Base-by-base conservation (phyloP, 2,888 invertebrate genomes). In the Halocaridina rubra region DNA sequence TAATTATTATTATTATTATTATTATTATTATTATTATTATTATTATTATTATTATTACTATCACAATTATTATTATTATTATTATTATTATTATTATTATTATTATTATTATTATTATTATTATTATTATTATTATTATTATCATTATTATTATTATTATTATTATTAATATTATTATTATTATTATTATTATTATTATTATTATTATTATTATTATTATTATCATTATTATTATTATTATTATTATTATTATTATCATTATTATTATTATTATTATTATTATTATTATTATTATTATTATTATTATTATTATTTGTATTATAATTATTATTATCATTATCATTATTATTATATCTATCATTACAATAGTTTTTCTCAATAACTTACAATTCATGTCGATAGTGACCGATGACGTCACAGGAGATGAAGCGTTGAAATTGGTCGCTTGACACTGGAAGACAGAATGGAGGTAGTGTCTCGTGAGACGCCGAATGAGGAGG, bases 301-400 rank as follows among this genome's bases (percentile, higher is more conserved):
- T n/a, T 13, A 39, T 39, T 13, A 39, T 39, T 39, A 39, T 39
- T 39, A 39, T 39, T 39, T 8, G 7, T 39, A 8, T 39, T 39
- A 39, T 39, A 8, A 39, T 39, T 39, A 39, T 39, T 39, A 39
- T 13, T 39, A 39, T n/a, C 39, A 39, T 39, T 13, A 39, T 39
- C 39, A 39, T 39, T 39, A 39, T 39, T 39, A 39, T 13, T 39
- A 8, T 8, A 13, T 39, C 7, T 8, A 39, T 13, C 7, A 39
- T 8, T 13, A 7, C 7, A 13, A 7, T 13, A 39, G 13, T 13
- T 13, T 39, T 7, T 10, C 19, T 61, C 67, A 0, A 19, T 22
- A 5, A 86, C 86, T 87, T 59, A 87, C 87, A 84, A 39, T 87
- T 87, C 80, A 87, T 87, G 33, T 85, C 81, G 71, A 87, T 81